Base-by-base conservation (phyloP, 2,888 invertebrate species). In the Trachelus troglodyta region DNA sequence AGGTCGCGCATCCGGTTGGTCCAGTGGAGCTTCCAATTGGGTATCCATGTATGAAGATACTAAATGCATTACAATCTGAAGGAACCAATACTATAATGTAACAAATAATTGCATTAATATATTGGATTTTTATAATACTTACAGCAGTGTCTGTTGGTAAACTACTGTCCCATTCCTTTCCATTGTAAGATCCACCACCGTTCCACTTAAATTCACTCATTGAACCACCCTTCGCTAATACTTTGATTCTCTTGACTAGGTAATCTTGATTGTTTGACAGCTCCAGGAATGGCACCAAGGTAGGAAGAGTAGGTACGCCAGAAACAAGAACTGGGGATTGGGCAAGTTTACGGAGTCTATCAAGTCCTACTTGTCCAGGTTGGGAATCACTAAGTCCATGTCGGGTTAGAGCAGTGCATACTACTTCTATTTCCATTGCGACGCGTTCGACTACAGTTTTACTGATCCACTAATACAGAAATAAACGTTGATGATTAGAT, bases 141-240 rank as follows among this genome's bases (percentile, higher is more conserved):
- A 97, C 95, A 87, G 95, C 96, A 35, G 97, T 95, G 93, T 98
- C 98, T n/a, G 97, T 95, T 23, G 98, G 98, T 84, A 96, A 92
- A 86, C 95, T 94, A 80, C 95, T 95, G 85, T 95, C 96, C 97
- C 98, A 97, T 75, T 94, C 94, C 86, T 96, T 95, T 30, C 95
- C 95, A 86, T 95, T 94, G 86, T 94, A 94, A 37, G 92, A 92
- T 71, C 96, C 95, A 74, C 98, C 98, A 79, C 95, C 94, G 92
- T 96, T 95, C 98, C 98, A 98, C 82, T 95, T 95, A 92, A 96
- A 98, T 86, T 96, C 96, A 87, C 97, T 96, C 93, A 98, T 96
- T 88, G 97, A 97, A 12, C 97, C 97, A 81, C 97, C 97, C 88
- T 94, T 94, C 0, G 96, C 94, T 81, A 98, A 93, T 86, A 96